Base-by-base conservation (phyloP, 2,113 vertebrate genomes). In the Myotis yumanensis region DNA sequence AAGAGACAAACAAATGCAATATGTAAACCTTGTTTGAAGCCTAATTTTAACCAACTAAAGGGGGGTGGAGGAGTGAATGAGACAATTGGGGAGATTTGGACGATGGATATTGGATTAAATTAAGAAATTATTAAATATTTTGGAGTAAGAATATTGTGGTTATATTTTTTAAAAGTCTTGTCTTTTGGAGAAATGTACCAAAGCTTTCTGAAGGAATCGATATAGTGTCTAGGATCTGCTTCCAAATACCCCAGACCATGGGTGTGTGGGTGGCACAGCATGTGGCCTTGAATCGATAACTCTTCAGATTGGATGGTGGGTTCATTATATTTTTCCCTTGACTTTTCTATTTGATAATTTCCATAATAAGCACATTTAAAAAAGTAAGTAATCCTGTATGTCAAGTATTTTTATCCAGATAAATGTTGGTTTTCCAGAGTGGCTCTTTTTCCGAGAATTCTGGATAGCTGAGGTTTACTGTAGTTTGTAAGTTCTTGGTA, bases 371-470 rank as follows among this genome's bases (percentile, higher is more conserved):
- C 80, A 89, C 3, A 12, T n/a, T 84, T 59, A 79, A 73, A 30
- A 81, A 86, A 59, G 32, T 90, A 81, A 86, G 68, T 90, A 92
- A 54, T 1, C 11, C 62, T 75, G 23, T 79, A 75, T 32, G 64
- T 84, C 59, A 92, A 81, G 40, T 93, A 40, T 86, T 81, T 89
- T 87, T 51, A 88, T 80, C 35, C 66, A 88, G 76, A 69, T 59
- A 89, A 79, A 88, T 25, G 69, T 80, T 81, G 7, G 23, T 88
- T 93, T 96, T 86, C 57, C 32, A 48, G 28, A 72, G 66, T 23
- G 46, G 52, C 43, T 66, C n/a, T 7, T 51, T 90, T 14, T 20
- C 68, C 37, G 51, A 72, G 86, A 28, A 91, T 54, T 86, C 66
- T 77, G n/a, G 94, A 16, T 18, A 37, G 25, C 75, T 57, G 71